Evolutionary conservation across 92 coral and sea anemone species (phyloP), one percentile per base, ranked within the genome.

Genomic region (Desmophyllum pertusum): DNA sequence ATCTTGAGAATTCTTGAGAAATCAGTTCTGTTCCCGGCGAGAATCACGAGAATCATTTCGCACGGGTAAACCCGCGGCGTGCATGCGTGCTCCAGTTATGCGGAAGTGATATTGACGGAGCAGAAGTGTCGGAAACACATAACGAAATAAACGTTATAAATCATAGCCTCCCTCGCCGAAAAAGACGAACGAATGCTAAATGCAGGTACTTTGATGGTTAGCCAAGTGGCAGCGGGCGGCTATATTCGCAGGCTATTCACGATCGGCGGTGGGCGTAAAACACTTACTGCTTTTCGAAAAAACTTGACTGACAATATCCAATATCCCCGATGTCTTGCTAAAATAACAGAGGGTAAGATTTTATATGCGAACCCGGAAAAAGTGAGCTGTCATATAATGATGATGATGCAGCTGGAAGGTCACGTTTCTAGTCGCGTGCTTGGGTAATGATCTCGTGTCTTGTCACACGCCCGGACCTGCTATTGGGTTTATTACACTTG

Each of bases 401-500:
- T n/a, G n/a, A n/a, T n/a, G n/a, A n/a, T n/a, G n/a, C n/a, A n/a
- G n/a, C n/a, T n/a, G 35, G 42, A 70, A 70, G 5, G 3, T 38
- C 45, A 37, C 43, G 48, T 38, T 36, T 27, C 6, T 25, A 25
- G 27, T 0, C 67, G 50, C 81, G 64, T 53, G 81, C 29, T 10
- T 63, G 4, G 67, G 30, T 23, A 62, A 67, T 19, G 8, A 33
- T 38, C 77, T 21, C 84, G 37, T 46, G 46, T 48, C 46, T 13
- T 19, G 31, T 33, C 77, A 68, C 76, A 77, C 72, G 67, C 76
- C 75, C 14, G 37, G 82, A 29, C 82, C 39, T 42, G 71, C 25
- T 57, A 78, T 61, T 67, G 46, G 33, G n/a, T 36, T 25, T 46
- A 67, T 36, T 48, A 80, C 84, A 50, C 84, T n/a, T 80, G 84